Percentiles rank a stretch among this genome's conserved stretches.
These are phyloP conservation scores for Syrphus vitripennis DNA, from an alignment of 2,888 invertebrate species.

Conservation along the genomic window DNA sequence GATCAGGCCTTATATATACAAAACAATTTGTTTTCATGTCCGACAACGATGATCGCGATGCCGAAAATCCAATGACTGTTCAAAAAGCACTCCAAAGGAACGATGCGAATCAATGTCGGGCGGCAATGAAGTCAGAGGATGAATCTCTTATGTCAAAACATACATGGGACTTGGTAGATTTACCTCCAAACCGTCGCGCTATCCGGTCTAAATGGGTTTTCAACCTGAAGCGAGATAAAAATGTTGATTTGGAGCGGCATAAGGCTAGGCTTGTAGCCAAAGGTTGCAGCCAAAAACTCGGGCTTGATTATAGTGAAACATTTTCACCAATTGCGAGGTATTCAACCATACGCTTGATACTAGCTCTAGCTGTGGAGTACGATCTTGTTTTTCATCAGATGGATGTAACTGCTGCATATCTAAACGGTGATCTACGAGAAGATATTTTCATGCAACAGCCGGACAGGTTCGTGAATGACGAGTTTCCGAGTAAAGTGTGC, in stretches of 20 bases:
- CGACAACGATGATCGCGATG: neutral
- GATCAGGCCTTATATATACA: neutral
- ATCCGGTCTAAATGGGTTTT: conserved; percentile 51
- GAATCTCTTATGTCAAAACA: conserved; percentile 11
- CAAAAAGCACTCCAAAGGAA: neutral
- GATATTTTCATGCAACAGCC: neutral
- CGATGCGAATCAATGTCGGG: neutral
- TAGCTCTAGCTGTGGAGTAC: conserved; percentile 53
- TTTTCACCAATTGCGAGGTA: too few relatives aligned
- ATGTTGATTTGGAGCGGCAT: conserved; percentile 1
- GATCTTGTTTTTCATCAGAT: neutral
- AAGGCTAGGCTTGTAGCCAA: conserved; percentile 15
- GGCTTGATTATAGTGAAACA: conserved; percentile 62
- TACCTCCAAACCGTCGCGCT: conserved; percentile 1
- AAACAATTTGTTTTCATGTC: neutral
- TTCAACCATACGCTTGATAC: conserved; percentile 36
- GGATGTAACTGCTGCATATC: neutral
- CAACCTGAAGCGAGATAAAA: conserved; percentile 22
- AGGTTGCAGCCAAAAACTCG: conserved; percentile 31
- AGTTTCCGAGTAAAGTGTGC: neutral
- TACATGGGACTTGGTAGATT: conserved; percentile 20
- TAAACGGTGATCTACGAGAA: neutral
- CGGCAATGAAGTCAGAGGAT: conserved; percentile 5
- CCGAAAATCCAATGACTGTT: neutral
- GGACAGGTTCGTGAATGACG: neutral